These are phyloP conservation scores for Dryadula phaetusa DNA, from an alignment of 2,888 invertebrate species.

Conservation along the genomic window DNA sequence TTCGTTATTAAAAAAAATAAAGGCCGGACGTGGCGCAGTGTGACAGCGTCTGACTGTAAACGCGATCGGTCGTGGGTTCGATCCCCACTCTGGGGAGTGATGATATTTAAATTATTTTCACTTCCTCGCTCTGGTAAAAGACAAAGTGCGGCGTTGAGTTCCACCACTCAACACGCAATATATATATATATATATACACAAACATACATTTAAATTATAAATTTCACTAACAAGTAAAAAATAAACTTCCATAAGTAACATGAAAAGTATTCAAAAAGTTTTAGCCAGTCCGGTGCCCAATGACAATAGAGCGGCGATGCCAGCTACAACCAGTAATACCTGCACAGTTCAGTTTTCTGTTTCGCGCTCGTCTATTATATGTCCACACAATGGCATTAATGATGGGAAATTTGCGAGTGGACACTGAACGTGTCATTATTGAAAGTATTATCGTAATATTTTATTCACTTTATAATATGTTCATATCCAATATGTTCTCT, in stretches of 20 bases:
- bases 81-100: too few relatives aligned
- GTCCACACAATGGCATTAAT: slow-evolving; percentile 14
- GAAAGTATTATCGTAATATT: neutral
- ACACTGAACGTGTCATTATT: neutral
- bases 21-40: too few relatives aligned
- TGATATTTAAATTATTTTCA: too few relatives aligned
- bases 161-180: too few relatives aligned
- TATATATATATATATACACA: too few relatives aligned
- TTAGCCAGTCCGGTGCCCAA: neutral
- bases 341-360: slow-evolving; percentile 9
- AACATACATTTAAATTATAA: neutral
- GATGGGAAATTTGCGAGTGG: neutral
- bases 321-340: neutral
- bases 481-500: too few relatives aligned
- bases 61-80: too few relatives aligned
- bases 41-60: too few relatives aligned
- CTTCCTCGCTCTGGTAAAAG: too few relatives aligned
- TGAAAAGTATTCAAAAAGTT: neutral
- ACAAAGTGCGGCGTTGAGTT: too few relatives aligned
- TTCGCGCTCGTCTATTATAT: slow-evolving; percentile 19
- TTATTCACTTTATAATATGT: too few relatives aligned
- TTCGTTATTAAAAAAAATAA: too few relatives aligned
- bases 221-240: neutral
- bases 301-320: slow-evolving; percentile 12
- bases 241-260: neutral